Percentiles rank a stretch among this genome's conserved stretches.
Evolutionary conservation across 2,888 invertebrate species (phyloP).

Genomic region (Fabriciana adippe): DNA sequence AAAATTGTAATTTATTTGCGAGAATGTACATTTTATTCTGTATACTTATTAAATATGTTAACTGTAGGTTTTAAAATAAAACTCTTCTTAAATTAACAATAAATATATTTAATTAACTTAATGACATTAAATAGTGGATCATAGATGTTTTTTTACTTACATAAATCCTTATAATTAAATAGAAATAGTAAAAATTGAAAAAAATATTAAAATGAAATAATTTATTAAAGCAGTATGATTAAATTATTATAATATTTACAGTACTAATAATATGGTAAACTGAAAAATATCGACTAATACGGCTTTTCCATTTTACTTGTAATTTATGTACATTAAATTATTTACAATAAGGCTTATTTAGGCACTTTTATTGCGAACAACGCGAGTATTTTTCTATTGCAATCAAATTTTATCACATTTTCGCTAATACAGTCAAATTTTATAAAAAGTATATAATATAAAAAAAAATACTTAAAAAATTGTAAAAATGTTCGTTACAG

Average conservation of each 20-base stretch:
- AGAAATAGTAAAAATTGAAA: constrained; percentile 25
- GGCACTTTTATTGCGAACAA: constrained; percentile 20
- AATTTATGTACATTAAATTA: constrained; percentile 34
- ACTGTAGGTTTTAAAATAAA: constrained; percentile 28
- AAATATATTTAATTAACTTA: constrained; percentile 76
- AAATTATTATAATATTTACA: constrained; percentile 37
- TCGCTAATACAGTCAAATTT: constrained; percentile 20
- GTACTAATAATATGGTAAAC: constrained; percentile 31
- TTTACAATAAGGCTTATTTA: constrained; percentile 32
- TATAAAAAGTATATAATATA: constrained; percentile 1
- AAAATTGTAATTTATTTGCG: background rate
- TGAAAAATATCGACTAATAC: constrained; percentile 22
- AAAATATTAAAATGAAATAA: constrained; percentile 37
- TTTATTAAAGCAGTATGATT: constrained; percentile 42
- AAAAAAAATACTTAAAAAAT: background rate
- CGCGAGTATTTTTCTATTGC: constrained; percentile 34
- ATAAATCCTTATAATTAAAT: constrained; percentile 37
- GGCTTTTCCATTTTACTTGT: constrained; percentile 18
- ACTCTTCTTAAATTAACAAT: constrained; percentile 54
- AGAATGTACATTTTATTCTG: background rate
- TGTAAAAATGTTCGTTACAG: background rate
- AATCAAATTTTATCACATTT: constrained; percentile 32
- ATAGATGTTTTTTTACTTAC: constrained; percentile 51
- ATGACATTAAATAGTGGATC: constrained; percentile 66
- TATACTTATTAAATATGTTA: background rate